These are phyloP conservation scores for Echinarachnius parma DNA, from an alignment of 53 echinoderm and acorn worm genomes.

Conservation along the genomic window DNA sequence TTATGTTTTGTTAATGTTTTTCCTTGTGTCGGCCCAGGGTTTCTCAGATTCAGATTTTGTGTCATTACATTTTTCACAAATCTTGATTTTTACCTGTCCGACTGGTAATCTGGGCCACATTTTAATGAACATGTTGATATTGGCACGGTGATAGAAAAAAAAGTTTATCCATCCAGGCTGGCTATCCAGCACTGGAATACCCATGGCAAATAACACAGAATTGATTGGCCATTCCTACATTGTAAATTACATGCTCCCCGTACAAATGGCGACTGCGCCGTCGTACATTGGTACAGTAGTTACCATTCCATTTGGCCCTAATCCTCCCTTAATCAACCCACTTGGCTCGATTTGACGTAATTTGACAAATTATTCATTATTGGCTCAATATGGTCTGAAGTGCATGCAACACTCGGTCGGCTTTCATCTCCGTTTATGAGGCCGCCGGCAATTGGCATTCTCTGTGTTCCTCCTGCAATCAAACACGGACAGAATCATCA, in stretches of 20 bases:
- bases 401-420: not conserved
- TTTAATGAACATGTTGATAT: not conserved
- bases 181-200: slow-evolving; percentile 9
- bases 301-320: not conserved
- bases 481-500: slow-evolving; percentile 4
- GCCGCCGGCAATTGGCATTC: slow-evolving; percentile 10
- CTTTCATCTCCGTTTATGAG: slow-evolving; percentile 10
- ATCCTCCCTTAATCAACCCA: slow-evolving; percentile 1
- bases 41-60: too few species aligned
- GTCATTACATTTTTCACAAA: too few species aligned
- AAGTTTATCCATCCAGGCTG: too few species aligned
- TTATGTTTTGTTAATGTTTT: too few species aligned
- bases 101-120: too few species aligned
- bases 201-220: slow-evolving; percentile 32
- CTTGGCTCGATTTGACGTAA: slow-evolving; percentile 15
- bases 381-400: slow-evolving; percentile 29
- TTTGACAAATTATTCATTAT: slow-evolving; percentile 45
- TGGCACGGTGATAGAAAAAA: not conserved
- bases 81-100: too few species aligned
- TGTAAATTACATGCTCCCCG: slow-evolving; percentile 5
- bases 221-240: too few species aligned
- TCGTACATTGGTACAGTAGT: too few species aligned
- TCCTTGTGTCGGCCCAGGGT: too few species aligned
- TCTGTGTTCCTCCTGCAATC: slow-evolving; percentile 3
- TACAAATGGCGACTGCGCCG: slow-evolving; percentile 19